These are phyloP conservation scores for Stictonetta naevosa DNA, from an alignment of 2,113 vertebrate species.

Conservation along the genomic window DNA sequence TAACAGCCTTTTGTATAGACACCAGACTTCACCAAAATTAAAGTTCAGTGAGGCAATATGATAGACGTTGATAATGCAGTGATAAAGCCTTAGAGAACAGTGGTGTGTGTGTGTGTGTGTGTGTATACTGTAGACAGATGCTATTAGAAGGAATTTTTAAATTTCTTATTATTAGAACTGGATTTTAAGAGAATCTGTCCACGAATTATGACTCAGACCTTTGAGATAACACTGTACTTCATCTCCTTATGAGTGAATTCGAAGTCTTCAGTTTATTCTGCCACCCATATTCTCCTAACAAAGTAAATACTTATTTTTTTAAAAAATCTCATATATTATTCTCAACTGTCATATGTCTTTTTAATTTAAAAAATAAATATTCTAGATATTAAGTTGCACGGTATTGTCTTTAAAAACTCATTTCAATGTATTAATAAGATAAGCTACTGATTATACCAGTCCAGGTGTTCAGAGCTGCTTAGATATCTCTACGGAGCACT, in stretches of 20 bases:
- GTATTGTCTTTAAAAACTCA: conserved; percentile 2
- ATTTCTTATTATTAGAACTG: background rate
- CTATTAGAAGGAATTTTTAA: background rate
- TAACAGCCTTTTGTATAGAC: background rate
- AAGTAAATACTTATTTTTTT: background rate
- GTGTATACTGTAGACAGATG: background rate
- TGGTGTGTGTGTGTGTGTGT: no score
- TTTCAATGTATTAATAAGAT: conserved; percentile 33
- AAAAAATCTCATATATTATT: background rate
- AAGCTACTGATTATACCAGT: conserved; percentile 6
- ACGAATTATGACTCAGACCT: background rate
- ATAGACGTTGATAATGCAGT: background rate
- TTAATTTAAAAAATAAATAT: conserved; percentile 54
- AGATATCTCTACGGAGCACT: background rate
- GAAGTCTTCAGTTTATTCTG: conserved; percentile 20
- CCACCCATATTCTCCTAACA: conserved; percentile 4
- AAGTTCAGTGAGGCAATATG: background rate
- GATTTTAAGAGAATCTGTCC: conserved; percentile 8
- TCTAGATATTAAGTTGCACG: background rate
- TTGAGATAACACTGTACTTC: background rate
- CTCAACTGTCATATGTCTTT: background rate
- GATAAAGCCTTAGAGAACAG: background rate
- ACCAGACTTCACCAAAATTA: background rate
- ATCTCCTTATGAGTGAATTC: background rate
- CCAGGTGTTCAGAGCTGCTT: conserved; percentile 53